Conservation (phyloP, 2,113 vertebrate genomes). For the Sminthopsis crassicaudata region DNA sequence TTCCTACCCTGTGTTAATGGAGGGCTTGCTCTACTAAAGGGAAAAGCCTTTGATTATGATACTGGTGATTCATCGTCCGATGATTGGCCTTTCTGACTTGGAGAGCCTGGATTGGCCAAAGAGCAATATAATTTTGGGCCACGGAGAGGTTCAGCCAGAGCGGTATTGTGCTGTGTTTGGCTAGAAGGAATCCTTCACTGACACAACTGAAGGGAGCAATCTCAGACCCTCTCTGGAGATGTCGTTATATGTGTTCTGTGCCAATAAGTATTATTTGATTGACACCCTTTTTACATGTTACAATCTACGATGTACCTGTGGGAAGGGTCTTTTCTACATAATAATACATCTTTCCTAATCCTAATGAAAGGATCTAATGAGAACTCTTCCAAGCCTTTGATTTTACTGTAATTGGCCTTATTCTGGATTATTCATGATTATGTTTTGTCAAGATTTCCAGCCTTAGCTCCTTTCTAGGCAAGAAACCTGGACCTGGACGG, state of each 20-base stretch:
- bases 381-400: conserved; percentile 35
- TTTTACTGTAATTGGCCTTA: conserved; percentile 46
- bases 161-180: rapidly evolving
- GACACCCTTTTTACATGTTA: conserved; percentile 37
- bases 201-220: too few relatives aligned
- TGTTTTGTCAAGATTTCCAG: conserved; percentile 55
- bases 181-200: neutral
- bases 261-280: conserved; percentile 41
- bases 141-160: neutral
- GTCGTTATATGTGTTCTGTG: neutral
- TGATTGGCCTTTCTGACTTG: neutral
- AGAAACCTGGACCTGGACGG: conserved; percentile 22
- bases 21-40: neutral
- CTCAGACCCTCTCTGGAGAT: neutral
- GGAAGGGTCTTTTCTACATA: conserved; percentile 31
- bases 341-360: conserved; percentile 25
- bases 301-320: conserved; percentile 23
- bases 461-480: conserved; percentile 37
- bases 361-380: conserved; percentile 58
- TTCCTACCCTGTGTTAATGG: neutral
- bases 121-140: neutral
- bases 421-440: conserved; percentile 16
- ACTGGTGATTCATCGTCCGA: neutral
- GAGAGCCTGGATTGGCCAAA: neutral
- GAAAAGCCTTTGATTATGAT: neutral